Percentiles rank a stretch among this genome's conserved stretches.
Evolutionary conservation across 2,888 invertebrate species (phyloP).

Genomic region (Thera britannica): DNA sequence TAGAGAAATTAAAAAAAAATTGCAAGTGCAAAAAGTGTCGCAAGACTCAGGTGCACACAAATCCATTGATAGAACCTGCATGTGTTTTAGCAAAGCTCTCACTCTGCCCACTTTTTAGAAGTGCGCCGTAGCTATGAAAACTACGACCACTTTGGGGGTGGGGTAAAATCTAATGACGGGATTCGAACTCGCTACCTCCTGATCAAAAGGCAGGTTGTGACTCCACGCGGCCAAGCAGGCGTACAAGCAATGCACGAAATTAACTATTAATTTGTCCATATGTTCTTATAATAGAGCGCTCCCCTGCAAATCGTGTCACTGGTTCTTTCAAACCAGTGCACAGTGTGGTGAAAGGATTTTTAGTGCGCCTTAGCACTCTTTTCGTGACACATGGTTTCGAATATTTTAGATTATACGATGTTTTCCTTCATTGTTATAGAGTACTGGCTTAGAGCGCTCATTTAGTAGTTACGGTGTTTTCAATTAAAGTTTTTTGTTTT

Average conservation of each 20-base stretch:
- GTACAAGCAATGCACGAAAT: background rate
- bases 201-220: slow-evolving; percentile 10
- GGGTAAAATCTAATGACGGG: slow-evolving; percentile 37
- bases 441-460: background rate
- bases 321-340: no score
- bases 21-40: slow-evolving; percentile 49
- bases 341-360: no score
- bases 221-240: slow-evolving; percentile 18
- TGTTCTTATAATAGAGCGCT: background rate
- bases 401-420: no score
- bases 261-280: background rate
- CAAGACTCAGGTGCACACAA: slow-evolving; percentile 73
- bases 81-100: slow-evolving; percentile 72
- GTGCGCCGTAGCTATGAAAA: slow-evolving; percentile 52
- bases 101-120: slow-evolving; percentile 61
- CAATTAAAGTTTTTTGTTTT: background rate
- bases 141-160: slow-evolving; percentile 64
- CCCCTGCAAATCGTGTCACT: no score
- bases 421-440: no score
- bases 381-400: no score
- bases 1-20: slow-evolving; percentile 1
- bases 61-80: slow-evolving; percentile 61
- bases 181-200: slow-evolving; percentile 31
- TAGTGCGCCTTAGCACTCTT: no score
- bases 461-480: background rate